Conservation (phyloP, 2,113 vertebrate species). For the Phalacrocorax carbo region DNA sequence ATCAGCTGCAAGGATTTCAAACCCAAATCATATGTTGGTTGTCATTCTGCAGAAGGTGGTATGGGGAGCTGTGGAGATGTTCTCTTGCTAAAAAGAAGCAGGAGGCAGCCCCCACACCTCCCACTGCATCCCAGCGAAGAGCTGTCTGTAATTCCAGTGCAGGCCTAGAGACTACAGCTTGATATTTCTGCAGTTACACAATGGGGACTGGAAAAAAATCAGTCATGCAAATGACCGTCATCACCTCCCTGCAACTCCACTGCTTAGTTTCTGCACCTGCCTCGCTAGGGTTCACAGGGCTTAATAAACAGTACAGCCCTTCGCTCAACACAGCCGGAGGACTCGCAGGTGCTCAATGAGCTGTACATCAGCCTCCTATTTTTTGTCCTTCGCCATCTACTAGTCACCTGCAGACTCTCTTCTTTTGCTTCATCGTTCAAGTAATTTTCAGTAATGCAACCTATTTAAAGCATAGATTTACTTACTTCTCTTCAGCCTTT, state of each 20-base stretch:
- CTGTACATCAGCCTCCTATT: not conserved
- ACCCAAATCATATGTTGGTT: constrained; percentile 59
- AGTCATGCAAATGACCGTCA: not conserved
- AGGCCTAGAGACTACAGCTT: not conserved
- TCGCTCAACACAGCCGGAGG: not conserved
- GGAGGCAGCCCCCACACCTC: constrained; percentile 58
- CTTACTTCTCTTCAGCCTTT: not conserved
- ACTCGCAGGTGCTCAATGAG: not conserved
- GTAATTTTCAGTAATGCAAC: not conserved
- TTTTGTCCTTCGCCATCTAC: not conserved
- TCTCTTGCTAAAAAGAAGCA: constrained; percentile 52
- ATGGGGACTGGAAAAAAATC: not conserved
- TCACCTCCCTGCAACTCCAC: not conserved
- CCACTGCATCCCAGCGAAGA: constrained; percentile 4
- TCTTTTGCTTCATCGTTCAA: not conserved
- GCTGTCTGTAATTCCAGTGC: not conserved
- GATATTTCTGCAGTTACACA: not conserved
- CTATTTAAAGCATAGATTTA: not conserved
- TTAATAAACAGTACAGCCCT: not conserved
- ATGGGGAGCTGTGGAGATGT: constrained; percentile 54
- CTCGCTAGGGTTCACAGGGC: not conserved
- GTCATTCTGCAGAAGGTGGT: constrained; percentile 57
- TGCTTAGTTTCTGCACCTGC: not conserved
- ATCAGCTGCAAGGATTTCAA: constrained; percentile 58
- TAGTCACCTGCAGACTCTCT: not conserved